Evolutionary conservation across 1,140 invertebrate species (phyloP).

Genomic region (Trichogramma pretiosum): DNA sequence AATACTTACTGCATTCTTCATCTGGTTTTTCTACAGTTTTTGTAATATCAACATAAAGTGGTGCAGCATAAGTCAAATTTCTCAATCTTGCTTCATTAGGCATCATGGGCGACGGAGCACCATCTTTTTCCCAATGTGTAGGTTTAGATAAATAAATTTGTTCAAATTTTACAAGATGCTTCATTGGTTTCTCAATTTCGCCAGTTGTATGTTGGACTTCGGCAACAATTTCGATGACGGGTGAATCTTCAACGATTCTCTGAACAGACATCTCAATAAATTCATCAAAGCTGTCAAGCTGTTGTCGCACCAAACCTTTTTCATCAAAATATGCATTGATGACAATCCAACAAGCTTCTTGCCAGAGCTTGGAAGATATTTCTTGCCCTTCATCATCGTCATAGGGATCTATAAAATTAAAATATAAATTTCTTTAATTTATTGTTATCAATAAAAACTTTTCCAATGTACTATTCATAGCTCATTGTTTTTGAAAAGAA

Average conservation of each 20-base stretch:
- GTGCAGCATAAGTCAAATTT: conserved; percentile 89
- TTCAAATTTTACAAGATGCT: conserved; percentile 90
- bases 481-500: no score
- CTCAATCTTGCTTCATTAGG: conserved; percentile 89
- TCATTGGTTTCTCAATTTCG: conserved; percentile 79
- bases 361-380: conserved; percentile 27
- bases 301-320: conserved; percentile 94
- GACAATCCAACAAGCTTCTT: conserved; percentile 32
- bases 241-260: conserved; percentile 95
- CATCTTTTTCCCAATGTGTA: conserved; percentile 99
- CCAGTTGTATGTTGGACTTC: conserved; percentile 90
- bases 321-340: conserved; percentile 72
- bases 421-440: no score
- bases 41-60: conserved; percentile 94
- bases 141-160: conserved; percentile 98
- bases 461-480: no score
- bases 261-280: conserved; percentile 99
- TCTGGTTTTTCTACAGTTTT: conserved; percentile 82
- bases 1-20: conserved; percentile 59
- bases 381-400: conserved; percentile 20
- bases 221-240: conserved; percentile 88
- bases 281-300: conserved; percentile 98
- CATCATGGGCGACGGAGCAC: conserved; percentile 96
- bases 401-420: conserved; percentile 10
- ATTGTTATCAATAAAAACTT: no score